Base-by-base conservation (phyloP, 2,888 invertebrate genomes). In the Meiosimyza platycephala region DNA sequence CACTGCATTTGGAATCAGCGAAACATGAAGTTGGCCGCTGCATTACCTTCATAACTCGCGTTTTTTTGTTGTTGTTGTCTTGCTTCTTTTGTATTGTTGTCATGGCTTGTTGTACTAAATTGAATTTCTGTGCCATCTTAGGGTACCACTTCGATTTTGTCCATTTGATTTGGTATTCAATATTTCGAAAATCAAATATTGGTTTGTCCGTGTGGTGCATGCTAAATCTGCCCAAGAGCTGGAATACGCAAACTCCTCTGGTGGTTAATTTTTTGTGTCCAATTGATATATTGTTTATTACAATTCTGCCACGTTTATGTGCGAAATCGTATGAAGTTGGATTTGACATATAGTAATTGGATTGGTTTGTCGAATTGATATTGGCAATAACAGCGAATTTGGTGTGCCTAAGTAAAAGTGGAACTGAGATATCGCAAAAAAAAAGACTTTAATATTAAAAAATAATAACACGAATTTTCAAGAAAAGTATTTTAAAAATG, bases 181-280 rank as follows among this genome's bases (percentile, higher is more conserved):
- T 40, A 51, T n/a, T 50, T 18, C 40, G 54, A 62, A 63, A 70
- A 70, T 62, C 70, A 70, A 70, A 70, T 70, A 70, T 70, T 70
- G 63, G 70, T 70, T 70, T 62, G 40, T 18, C 51, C 69, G 28
- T 62, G 65, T 51, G 18, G 22, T 28, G 66, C 54, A 28, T 66
- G 57, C 11, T 3, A 16, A 16, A 40, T 33, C 6, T 40, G 6
- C 7, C 62, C 40, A 33, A 47, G 40, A 22, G 64, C 13, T n/a
- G 64, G n/a, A 33, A 6, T 40, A 2, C 11, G 47, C 15, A 18
- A 18, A 9, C 18, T 52, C 48, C 62, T 40, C 40, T 52, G 60
- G 52, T 55, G 63, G 70, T 70, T 70, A 54, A 70, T 70, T 70
- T 57, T 52, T 70, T 69, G 57, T 57, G 50, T 13, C 28, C 18